These are phyloP conservation scores for Tortrix viridana DNA, from an alignment of 2,888 invertebrate species.

Conservation along the genomic window DNA sequence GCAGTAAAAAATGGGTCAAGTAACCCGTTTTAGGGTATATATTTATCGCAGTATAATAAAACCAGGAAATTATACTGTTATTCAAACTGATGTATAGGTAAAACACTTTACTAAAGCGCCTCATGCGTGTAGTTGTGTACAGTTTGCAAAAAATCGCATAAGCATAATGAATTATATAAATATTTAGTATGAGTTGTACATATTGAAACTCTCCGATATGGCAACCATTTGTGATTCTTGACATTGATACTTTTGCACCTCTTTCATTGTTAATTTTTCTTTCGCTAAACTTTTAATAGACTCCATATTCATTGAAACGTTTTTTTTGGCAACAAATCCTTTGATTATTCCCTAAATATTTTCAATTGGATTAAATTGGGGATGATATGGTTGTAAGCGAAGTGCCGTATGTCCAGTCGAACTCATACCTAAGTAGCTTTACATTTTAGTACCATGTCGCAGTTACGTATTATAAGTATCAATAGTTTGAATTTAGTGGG, in stretches of 20 bases:
- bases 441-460: no score
- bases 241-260: constrained; percentile 5
- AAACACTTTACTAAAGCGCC: not conserved
- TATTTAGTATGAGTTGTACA: not conserved
- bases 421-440: no score
- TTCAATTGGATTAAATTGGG: constrained; percentile 2
- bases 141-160: constrained; percentile 6
- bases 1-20: no score
- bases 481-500: no score
- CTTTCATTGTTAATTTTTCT: constrained; percentile 1
- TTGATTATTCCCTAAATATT: constrained; percentile 3
- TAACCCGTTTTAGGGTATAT: no score
- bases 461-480: no score
- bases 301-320: constrained; percentile 1
- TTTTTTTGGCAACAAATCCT: not conserved
- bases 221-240: constrained; percentile 2
- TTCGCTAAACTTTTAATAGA: constrained; percentile 3
- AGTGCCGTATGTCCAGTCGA: constrained; percentile 2
- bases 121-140: constrained; percentile 2
- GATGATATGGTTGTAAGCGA: constrained; percentile 7
- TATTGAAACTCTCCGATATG: not conserved
- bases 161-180: constrained; percentile 2
- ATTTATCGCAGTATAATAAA: no score
- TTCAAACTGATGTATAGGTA: no score
- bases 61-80: no score